Evolutionary conservation across 2,888 invertebrate species (phyloP), one percentile per base, ranked within the genome.

Genomic region (Cetonia aurata): DNA sequence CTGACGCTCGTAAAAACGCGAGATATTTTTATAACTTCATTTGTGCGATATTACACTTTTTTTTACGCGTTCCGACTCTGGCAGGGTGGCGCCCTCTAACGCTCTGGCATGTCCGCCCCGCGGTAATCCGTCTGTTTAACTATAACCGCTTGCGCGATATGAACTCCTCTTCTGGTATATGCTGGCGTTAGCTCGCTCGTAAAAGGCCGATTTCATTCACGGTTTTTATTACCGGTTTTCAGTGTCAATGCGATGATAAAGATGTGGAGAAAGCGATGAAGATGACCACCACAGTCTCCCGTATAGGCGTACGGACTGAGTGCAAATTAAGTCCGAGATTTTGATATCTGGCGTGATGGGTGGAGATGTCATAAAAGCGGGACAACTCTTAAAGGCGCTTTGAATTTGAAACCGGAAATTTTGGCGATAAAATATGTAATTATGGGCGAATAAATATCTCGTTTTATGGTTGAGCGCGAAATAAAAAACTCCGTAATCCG

Each of bases 21-120:
- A 53, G 59, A 72, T 67, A 72, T 71, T 75, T 76, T 75, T 75
- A 76, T 73, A 75, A 73, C 75, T 74, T 76, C 74, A 75, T 76
- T 76, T 75, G 74, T 74, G 72, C 70, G 72, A 72, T 75, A 75
- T 76, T 76, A 75, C 74, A 59, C 31, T 57, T 48, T 69, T 53
- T 69, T 65, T 68, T 52, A 53, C 55, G 44, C 67, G 31, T 25
- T 25, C 4, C 25, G 3, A 25, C 25, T 25, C 3, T 25, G 4
- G 25, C 3, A 25, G 3, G 3, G 25, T 25, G 25, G 25, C 4
- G 25, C 25, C 25, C 4, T 25, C 4, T 3, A 25, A 1, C 3
- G 3, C 4, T 25, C 13, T n/a, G 44, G 44, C 44, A 6, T n/a
- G n/a, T n/a, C n/a, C n/a, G n/a, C n/a, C n/a, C n/a, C n/a, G n/a